These are phyloP conservation scores for Caradrina kadenii DNA, from an alignment of 2,888 invertebrate genomes.

Conservation along the genomic window DNA sequence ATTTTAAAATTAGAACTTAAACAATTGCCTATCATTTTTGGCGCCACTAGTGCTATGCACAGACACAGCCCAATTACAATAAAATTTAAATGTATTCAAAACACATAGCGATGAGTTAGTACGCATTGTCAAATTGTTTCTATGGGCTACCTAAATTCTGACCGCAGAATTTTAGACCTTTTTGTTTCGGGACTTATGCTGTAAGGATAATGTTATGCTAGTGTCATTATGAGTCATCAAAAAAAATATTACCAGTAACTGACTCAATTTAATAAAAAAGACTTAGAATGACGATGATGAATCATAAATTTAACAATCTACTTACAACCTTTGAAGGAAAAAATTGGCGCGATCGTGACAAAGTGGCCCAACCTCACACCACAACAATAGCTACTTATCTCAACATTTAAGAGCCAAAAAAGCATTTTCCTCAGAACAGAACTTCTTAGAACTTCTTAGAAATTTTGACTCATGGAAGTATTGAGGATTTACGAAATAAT, in stretches of 20 bases:
- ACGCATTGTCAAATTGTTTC: conserved; percentile 40
- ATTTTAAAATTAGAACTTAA: not conserved
- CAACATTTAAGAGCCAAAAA: conserved; percentile 9
- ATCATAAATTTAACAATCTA: conserved; percentile 25
- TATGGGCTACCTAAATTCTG: conserved; percentile 36
- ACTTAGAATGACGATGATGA: conserved; percentile 20
- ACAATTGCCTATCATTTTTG: conserved; percentile 1
- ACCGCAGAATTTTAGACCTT: conserved; percentile 13
- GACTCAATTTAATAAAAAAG: conserved; percentile 31
- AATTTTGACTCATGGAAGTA: conserved; percentile 15
- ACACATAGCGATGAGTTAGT: conserved; percentile 16
- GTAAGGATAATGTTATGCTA: not conserved
- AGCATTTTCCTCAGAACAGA: conserved; percentile 28
- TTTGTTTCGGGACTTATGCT: not conserved
- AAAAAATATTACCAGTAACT: conserved; percentile 10
- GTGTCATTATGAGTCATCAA: conserved; percentile 8
- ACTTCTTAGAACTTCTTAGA: conserved; percentile 7
- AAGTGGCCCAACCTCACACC: conserved; percentile 12
- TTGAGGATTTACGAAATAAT: not conserved
- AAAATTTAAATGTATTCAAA: conserved; percentile 37
- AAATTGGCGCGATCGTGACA: conserved; percentile 42
- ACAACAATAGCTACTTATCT: conserved; percentile 51
- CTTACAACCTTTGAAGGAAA: not conserved
- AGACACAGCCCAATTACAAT: conserved; percentile 34
- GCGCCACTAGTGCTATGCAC: not conserved